phyloP scores from a whole-genome alignment of 2,888 invertebrate species.

The Hypsopygia costalis region DNA sequence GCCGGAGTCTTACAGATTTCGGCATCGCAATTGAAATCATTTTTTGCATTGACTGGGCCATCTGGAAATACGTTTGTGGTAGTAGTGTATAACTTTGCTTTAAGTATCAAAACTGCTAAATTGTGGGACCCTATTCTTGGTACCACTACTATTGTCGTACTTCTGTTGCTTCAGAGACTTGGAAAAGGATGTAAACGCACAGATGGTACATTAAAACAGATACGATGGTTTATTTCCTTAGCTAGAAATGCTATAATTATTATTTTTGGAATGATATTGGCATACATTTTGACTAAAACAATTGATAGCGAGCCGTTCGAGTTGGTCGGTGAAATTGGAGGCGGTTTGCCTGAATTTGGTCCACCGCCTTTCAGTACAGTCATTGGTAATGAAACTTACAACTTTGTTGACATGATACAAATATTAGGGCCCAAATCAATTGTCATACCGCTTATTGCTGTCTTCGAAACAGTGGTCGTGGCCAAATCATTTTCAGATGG shows the following conservation, averaged over 20 bases:
- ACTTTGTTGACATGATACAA: conserved; percentile 82
- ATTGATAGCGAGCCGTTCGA: conserved; percentile 78
- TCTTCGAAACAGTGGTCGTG: conserved; percentile 87
- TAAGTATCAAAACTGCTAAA: conserved; percentile 79
- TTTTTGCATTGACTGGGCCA: conserved; percentile 83
- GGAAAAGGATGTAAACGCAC: conserved; percentile 77
- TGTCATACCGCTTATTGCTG: conserved; percentile 84
- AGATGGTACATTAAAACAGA: conserved; percentile 61
- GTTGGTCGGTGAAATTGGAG: conserved; percentile 83
- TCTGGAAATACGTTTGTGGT: conserved; percentile 84
- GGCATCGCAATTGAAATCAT: conserved; percentile 87
- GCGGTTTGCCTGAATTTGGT: conserved; percentile 85
- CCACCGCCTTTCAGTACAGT: conserved; percentile 84
- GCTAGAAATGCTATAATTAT: conserved; percentile 92
- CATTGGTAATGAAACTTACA: conserved; percentile 79
- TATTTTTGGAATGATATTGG: conserved; percentile 85
- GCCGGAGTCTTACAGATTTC: conserved; percentile 93
- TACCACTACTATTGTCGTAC: conserved; percentile 79
- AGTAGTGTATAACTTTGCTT: conserved; percentile 81
- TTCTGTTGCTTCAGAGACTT: conserved; percentile 83
- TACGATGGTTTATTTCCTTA: conserved; percentile 83
- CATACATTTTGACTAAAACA: conserved; percentile 58
- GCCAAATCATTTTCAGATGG: conserved; percentile 90
- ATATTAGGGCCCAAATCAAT: conserved; percentile 81
- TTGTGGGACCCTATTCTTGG: conserved; percentile 86